A percentile compares a stretch with the other conserved stretches of the same genome.
phyloP scores from a whole-genome alignment of 2,113 vertebrate species.

The Mus musculus region DNA sequence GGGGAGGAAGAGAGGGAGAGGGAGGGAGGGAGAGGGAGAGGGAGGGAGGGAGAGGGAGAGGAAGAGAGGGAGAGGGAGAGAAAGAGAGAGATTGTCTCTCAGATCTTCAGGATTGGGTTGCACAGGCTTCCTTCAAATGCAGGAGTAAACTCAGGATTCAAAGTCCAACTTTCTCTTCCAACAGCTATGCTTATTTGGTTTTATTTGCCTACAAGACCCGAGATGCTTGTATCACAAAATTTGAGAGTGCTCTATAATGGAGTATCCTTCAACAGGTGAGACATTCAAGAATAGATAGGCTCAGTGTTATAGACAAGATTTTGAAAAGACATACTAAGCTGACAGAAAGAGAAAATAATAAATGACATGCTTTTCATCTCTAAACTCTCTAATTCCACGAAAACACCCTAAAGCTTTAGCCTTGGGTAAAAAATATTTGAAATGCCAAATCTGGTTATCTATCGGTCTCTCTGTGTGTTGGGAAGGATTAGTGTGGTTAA shows the following conservation, averaged over 20 bases:
- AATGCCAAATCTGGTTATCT: conserved; percentile 79
- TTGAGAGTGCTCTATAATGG: conserved; percentile 22
- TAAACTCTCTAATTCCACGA: conserved; percentile 81
- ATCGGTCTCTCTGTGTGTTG: conserved; percentile 69
- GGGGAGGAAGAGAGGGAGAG: neutral
- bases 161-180: neutral
- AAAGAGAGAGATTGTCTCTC: neutral
- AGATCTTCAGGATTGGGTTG: neutral
- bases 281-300: conserved; percentile 67
- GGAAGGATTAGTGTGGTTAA: conserved; percentile 76
- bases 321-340: conserved; percentile 68
- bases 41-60: neutral
- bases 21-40: neutral
- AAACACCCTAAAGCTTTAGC: conserved; percentile 81
- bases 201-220: conserved; percentile 14
- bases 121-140: neutral
- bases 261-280: conserved; percentile 68
- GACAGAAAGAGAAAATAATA: conserved; percentile 80
- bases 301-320: conserved; percentile 65
- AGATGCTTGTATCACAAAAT: conserved; percentile 30
- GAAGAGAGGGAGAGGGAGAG: neutral
- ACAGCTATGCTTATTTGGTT: conserved; percentile 16
- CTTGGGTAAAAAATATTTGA: conserved; percentile 81
- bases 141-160: neutral
- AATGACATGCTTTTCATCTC: conserved; percentile 79